These are phyloP conservation scores for Acleris sparsana DNA, from an alignment of 2,888 invertebrate species.

Conservation along the genomic window DNA sequence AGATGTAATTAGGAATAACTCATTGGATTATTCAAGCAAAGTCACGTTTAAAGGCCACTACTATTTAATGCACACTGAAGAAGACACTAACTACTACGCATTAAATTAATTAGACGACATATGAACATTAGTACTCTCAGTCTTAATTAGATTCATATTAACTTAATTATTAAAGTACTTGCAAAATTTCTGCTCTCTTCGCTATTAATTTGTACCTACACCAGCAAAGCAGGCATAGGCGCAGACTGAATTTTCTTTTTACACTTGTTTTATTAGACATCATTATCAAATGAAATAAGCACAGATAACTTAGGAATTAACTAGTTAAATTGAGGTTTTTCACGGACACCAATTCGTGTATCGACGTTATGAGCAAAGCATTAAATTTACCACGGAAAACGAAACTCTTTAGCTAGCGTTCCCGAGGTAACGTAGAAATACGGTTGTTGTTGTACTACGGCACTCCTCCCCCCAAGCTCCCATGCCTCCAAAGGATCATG, in stretches of 20 bases:
- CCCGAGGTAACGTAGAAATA: neutral
- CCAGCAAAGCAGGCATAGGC: neutral
- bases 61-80: slow-evolving; percentile 11
- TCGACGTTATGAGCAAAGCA: neutral
- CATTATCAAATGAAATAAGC: neutral
- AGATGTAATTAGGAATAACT: slow-evolving; percentile 9
- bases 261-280: neutral
- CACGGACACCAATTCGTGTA: neutral
- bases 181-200: neutral
- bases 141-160: slow-evolving; percentile 9
- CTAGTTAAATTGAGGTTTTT: too few relatives aligned
- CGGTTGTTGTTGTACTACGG: too few relatives aligned
- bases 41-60: slow-evolving; percentile 44
- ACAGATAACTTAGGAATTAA: neutral
- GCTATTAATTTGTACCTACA: neutral
- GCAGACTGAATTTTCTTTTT: neutral
- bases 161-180: neutral
- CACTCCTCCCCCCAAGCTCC: too few relatives aligned
- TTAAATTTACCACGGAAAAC: neutral
- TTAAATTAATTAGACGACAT: slow-evolving; percentile 15
- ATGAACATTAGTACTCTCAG: slow-evolving; percentile 11
- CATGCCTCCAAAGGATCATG: too few relatives aligned
- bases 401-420: neutral
- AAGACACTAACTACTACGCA: slow-evolving; percentile 10
- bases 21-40: neutral